Conservation (phyloP, 2,888 invertebrate species). For the Kryphioiulus occultus region DNA sequence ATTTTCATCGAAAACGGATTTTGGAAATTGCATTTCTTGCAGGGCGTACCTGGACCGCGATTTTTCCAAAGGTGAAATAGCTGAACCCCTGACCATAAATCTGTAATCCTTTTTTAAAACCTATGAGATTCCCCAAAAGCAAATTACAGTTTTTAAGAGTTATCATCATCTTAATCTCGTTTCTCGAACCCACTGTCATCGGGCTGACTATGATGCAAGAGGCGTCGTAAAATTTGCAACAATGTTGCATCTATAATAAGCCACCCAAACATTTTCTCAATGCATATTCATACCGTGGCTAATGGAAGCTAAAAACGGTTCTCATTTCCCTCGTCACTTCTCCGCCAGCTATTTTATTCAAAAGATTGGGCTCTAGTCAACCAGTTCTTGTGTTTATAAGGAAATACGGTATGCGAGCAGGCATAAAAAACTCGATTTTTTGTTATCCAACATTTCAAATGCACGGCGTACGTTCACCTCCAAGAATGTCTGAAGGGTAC, state of each 20-base stretch:
- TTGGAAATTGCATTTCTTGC: background rate
- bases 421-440: background rate
- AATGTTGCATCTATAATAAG: background rate
- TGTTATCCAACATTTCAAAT: background rate
- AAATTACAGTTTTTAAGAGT: background rate
- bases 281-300: background rate
- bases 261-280: background rate
- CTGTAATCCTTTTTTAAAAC: background rate
- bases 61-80: background rate
- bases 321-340: background rate
- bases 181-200: background rate
- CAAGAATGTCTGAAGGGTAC: constrained; percentile 17
- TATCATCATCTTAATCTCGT: background rate
- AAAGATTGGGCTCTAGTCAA: constrained; percentile 17
- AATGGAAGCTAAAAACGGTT: background rate
- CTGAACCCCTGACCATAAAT: background rate
- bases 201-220: background rate
- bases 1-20: background rate
- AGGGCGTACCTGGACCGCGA: background rate
- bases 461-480: constrained; percentile 13
- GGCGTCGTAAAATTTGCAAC: background rate
- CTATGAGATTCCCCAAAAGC: background rate
- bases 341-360: background rate
- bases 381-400: constrained; percentile 9
- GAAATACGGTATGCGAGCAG: constrained; percentile 16